Base-by-base conservation (phyloP, 2,113 vertebrate species). In the Struthio camelus region DNA sequence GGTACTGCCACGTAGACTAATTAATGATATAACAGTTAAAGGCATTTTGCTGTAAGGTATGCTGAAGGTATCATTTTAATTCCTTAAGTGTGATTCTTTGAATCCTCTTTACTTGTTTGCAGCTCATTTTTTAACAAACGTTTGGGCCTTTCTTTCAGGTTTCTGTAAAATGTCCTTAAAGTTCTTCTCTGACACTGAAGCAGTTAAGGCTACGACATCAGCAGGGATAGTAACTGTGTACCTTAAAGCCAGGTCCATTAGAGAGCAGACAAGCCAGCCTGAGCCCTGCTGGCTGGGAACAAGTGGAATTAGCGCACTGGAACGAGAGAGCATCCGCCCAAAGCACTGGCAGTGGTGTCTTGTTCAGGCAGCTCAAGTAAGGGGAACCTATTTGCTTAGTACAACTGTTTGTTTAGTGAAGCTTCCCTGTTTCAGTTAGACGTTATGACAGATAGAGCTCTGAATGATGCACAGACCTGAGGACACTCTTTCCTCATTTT, bases 371-470 rank as follows among this genome's bases (percentile, higher is more conserved):
- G 14, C 56, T 58, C 56, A 5, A 19, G 17, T 16, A 16, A 58
- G 30, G 40, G 15, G 53, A 46, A 58, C 51, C 40, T 7, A 7
- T 59, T 50, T 46, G 10, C 42, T 46, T 32, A 30, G 20, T n/a
- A 34, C 48, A 9, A 11, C 9, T 34, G 7, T 30, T 61, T 78
- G 15, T 76, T 48, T 51, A 40, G 32, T 54, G 19, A n/a, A 32
- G 11, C 46, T 76, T 12, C 40, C 5, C 13, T 38, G 9, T 51
- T 44, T 50, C 32, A 56, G 23, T 23, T 50, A n/a, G 23, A 9
- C 50, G 4, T 22, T 53, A 5, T 0, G 8, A 40, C 27, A 71
- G n/a, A 10, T 40, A 24, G 54, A 58, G 54, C 8, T 1, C 1
- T 32, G 38, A 66, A n/a, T 15, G 40, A 15, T 30, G 28, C 75